Evolutionary conservation across 2,888 invertebrate species (phyloP), one percentile per base, ranked within the genome.

Genomic region (Biston stratarius): DNA sequence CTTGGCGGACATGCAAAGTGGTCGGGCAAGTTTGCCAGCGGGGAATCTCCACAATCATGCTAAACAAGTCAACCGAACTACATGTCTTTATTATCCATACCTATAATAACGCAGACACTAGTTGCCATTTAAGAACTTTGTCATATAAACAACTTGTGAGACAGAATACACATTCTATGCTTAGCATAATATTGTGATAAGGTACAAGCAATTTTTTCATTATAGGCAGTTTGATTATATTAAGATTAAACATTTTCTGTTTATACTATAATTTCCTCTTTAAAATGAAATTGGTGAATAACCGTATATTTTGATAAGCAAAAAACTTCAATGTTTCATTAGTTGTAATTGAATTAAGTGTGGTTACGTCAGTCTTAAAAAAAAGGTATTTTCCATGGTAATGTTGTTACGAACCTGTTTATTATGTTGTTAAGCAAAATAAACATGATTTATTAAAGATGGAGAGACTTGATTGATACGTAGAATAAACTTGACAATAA

Each of bases 41-140:
- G 82, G 82, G 74, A 79, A 77, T 83, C 80, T 77, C 75, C 76
- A 59, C 24, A 71, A 76, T 77, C 65, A 72, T 74, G 73, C 74
- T 62, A 75, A 73, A 75, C 77, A 75, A 77, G 73, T 70, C 56
- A 66, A 58, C 49, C 63, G 45, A 56, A 51, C 15, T 9, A 34
- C 53, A 15, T 9, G 42, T 48, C 62, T 48, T 53, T 62, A 40
- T 57, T 61, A 36, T n/a, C 6, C 11, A 55, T 24, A 40, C 40
- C 36, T 53, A 33, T 3, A 42, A 40, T 15, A 15, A 40, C 24
- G 15, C 10, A 40, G 12, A 53, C 15, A 15, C 9, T 10, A n/a
- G 7, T 7, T 8, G 5, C 14, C 10, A 14, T 11, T 52, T 14
- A 5, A 38, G 14, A 14, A 14, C 52, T 53, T 34, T 51, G 51